Evolutionary conservation across 2,113 vertebrate genomes (phyloP).

Genomic region (Coryphaenoides rupestris): DNA sequence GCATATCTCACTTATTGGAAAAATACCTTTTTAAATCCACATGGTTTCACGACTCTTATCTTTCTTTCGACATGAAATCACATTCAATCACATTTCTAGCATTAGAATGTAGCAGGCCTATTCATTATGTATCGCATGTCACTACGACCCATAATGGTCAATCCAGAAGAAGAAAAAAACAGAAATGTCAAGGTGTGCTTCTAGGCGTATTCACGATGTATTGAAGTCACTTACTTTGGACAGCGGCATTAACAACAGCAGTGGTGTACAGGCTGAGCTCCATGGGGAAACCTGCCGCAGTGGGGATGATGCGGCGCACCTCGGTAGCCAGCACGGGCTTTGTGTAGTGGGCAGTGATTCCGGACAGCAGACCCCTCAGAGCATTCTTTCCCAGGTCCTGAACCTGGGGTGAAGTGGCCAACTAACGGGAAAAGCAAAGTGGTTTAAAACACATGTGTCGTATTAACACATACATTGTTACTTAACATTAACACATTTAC

Average conservation of each 20-base stretch:
- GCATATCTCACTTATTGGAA: slow-evolving; percentile 2
- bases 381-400: slow-evolving; percentile 22
- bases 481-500: neutral
- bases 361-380: slow-evolving; percentile 46
- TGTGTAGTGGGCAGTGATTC: slow-evolving; percentile 42
- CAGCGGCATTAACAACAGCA: slow-evolving; percentile 57
- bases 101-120: no score
- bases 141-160: no score
- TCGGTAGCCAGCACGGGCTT: slow-evolving; percentile 71
- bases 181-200: neutral
- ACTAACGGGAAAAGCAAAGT: slow-evolving; percentile 36
- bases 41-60: no score
- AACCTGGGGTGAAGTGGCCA: slow-evolving; percentile 22
- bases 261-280: slow-evolving; percentile 68
- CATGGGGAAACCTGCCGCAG: slow-evolving; percentile 73
- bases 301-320: slow-evolving; percentile 70
- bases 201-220: neutral
- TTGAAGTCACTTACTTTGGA: slow-evolving; percentile 50
- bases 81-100: no score
- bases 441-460: neutral
- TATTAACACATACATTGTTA: neutral
- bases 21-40: neutral
- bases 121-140: no score
- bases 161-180: neutral
- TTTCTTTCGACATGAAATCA: no score